Evolutionary conservation across 2,113 vertebrate species (phyloP).

Genomic region (Heterocephalus glaber): DNA sequence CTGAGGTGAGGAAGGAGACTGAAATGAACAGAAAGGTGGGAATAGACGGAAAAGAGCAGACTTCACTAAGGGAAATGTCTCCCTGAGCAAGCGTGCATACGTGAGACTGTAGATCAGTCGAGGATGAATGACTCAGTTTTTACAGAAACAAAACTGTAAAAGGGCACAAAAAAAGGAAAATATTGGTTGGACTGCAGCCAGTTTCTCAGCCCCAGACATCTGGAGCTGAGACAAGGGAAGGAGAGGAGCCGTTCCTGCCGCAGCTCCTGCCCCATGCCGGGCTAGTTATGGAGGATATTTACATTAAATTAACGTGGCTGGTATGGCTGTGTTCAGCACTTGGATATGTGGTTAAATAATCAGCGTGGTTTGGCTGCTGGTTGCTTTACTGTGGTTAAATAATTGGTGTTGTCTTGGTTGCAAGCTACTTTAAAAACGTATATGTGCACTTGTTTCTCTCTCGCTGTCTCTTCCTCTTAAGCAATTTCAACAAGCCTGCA

Average conservation of each 20-base stretch:
- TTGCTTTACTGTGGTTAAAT: conserved; percentile 81
- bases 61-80: not conserved
- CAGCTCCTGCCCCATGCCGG: not conserved
- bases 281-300: conserved; percentile 64
- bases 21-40: not conserved
- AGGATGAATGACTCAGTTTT: not conserved
- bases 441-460: conserved; percentile 71
- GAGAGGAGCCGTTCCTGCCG: conserved; percentile 35
- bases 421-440: conserved; percentile 75
- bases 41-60: not conserved
- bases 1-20: not conserved
- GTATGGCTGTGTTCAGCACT: conserved; percentile 64
- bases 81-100: not conserved
- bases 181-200: conserved; percentile 39
- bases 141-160: conserved; percentile 45
- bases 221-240: conserved; percentile 58
- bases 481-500: conserved; percentile 46
- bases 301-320: conserved; percentile 73
- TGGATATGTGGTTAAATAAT: conserved; percentile 78
- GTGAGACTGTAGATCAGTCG: not conserved
- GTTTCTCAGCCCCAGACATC: conserved; percentile 53
- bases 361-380: conserved; percentile 80
- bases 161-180: not conserved
- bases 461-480: conserved; percentile 42
- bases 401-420: conserved; percentile 77